Conservation (phyloP, 1,140 invertebrate genomes). For the Orius insidiosus region DNA sequence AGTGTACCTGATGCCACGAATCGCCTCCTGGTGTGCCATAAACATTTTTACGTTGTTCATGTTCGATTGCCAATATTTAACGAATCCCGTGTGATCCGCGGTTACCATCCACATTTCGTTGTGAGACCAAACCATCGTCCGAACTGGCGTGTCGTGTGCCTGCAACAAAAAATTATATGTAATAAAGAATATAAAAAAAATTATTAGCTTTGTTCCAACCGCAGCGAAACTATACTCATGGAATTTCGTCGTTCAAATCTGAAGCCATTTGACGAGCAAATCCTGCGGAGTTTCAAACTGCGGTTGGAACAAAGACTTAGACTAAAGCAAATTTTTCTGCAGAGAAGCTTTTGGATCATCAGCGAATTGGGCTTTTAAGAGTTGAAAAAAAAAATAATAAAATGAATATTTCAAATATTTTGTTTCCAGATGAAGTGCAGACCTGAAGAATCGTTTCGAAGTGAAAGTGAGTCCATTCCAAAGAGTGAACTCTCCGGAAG, state of each 20-base stretch:
- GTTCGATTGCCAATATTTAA: constrained; percentile 99
- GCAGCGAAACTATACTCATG: too few species aligned
- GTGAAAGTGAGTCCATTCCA: constrained; percentile 99
- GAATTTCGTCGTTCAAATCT: too few species aligned
- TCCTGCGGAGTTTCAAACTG: too few species aligned
- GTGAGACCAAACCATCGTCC: constrained; percentile 99
- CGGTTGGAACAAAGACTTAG: too few species aligned
- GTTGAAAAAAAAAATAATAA: too few species aligned
- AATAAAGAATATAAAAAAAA: too few species aligned
- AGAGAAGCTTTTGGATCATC: too few species aligned
- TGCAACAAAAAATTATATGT: constrained; percentile 24
- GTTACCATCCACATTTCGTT: constrained; percentile 99
- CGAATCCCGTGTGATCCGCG: constrained; percentile 93
- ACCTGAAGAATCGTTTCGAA: constrained; percentile 99
- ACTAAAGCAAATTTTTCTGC: too few species aligned
- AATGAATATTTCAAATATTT: too few species aligned
- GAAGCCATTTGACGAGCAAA: too few species aligned
- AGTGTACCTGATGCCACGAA: constrained; percentile 76
- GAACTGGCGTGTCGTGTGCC: constrained; percentile 94
- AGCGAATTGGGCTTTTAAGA: too few species aligned
- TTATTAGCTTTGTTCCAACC: too few species aligned
- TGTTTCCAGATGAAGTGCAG: constrained; percentile 19
- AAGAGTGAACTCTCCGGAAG: constrained; percentile 96
- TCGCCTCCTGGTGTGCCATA: constrained; percentile 98
- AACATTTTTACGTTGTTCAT: constrained; percentile 99